Conservation (phyloP, 1,140 invertebrate species). For the Anagrus nilaparvatae region DNA sequence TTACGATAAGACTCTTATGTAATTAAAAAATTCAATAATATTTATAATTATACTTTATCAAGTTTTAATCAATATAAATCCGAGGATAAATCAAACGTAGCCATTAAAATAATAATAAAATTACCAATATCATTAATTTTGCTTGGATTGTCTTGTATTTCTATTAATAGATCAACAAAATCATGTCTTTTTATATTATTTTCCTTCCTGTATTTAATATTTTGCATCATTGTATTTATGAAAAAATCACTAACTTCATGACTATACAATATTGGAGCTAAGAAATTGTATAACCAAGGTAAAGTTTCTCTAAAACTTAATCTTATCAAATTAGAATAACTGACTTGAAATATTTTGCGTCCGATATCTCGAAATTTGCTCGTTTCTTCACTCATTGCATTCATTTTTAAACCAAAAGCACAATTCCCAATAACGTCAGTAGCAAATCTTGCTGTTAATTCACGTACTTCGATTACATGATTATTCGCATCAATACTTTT, state of each 20-base stretch:
- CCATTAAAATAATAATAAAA: too few species aligned
- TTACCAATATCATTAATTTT: constrained; percentile 11
- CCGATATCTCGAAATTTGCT: constrained; percentile 38
- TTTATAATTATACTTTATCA: too few species aligned
- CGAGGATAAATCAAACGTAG: neutral
- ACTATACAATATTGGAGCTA: constrained; percentile 13
- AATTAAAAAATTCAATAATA: too few species aligned
- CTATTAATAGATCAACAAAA: constrained; percentile 44
- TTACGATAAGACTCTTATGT: too few species aligned
- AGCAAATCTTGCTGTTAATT: constrained; percentile 33
- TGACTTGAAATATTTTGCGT: constrained; percentile 19
- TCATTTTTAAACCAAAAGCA: constrained; percentile 37
- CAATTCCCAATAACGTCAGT: constrained; percentile 31
- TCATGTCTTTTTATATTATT: constrained; percentile 39
- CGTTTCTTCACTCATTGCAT: constrained; percentile 38
- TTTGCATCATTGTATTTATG: constrained; percentile 31
- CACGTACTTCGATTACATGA: constrained; percentile 20
- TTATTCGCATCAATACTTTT: constrained; percentile 2
- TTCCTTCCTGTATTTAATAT: constrained; percentile 37
- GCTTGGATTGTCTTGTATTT: constrained; percentile 16
- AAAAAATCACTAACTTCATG: constrained; percentile 38
- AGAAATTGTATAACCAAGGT: constrained; percentile 11
- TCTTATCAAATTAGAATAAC: constrained; percentile 10
- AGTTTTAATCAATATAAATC: too few species aligned
- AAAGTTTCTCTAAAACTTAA: constrained; percentile 12